A percentile compares a stretch with the other conserved stretches of the same genome.
Evolutionary conservation across 2,113 vertebrate genomes (phyloP).

Genomic region (Maccullochella peelii): DNA sequence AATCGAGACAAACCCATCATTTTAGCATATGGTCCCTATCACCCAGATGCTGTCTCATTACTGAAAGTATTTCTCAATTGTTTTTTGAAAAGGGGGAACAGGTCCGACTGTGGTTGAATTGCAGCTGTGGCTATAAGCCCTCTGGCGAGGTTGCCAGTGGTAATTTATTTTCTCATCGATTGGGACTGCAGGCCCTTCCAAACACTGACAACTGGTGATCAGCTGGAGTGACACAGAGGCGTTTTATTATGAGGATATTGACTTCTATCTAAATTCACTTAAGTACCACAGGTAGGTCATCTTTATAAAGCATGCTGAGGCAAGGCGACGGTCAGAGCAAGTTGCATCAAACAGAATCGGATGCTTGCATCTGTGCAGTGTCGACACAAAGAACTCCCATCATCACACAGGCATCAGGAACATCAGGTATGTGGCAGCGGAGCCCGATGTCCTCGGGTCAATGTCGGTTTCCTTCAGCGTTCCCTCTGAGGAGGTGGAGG

Average conservation of each 20-base stretch:
- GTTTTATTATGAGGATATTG: slow-evolving; percentile 65
- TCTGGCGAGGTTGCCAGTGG: slow-evolving; percentile 34
- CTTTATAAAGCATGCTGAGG: slow-evolving; percentile 14
- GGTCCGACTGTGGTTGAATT: background rate
- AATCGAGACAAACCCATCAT: slow-evolving; percentile 26
- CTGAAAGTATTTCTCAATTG: slow-evolving; percentile 22
- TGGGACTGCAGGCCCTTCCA: slow-evolving; percentile 42
- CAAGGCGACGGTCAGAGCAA: background rate
- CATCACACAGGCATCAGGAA: background rate
- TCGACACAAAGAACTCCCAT: background rate
- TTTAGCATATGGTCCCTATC: slow-evolving; percentile 36
- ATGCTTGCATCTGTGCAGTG: background rate
- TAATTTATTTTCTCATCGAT: slow-evolving; percentile 71
- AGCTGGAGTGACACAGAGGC: slow-evolving; percentile 57
- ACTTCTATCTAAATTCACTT: slow-evolving; percentile 63
- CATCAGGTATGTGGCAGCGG: background rate
- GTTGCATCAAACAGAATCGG: slow-evolving; percentile 1
- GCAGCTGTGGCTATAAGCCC: slow-evolving; percentile 27
- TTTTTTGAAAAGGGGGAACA: background rate
- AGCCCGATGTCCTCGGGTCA: slow-evolving; percentile 7
- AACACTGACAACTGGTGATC: slow-evolving; percentile 55
- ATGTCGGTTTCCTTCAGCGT: background rate
- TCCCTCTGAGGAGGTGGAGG: slow-evolving; percentile 11
- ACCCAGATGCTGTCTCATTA: slow-evolving; percentile 31
- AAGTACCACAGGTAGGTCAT: slow-evolving; percentile 42